Conservation (phyloP, 1,140 invertebrate species). For the Rhizoglyphus robini region DNA sequence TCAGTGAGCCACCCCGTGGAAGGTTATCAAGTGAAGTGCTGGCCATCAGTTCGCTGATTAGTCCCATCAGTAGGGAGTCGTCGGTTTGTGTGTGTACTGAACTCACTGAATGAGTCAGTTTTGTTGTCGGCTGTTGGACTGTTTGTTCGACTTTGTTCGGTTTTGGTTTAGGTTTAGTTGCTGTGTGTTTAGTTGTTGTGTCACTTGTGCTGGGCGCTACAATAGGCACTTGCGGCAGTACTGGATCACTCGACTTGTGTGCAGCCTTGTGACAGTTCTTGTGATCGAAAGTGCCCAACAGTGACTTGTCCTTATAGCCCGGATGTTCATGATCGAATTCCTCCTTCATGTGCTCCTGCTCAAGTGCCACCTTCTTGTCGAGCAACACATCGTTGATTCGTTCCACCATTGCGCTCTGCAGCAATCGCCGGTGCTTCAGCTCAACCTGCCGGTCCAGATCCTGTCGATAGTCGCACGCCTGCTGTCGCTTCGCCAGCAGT, state of each 20-base stretch:
- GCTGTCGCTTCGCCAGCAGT: not conserved
- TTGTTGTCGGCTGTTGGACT: too few relatives aligned
- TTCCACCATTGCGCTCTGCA: not conserved
- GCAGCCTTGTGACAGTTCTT: too few relatives aligned
- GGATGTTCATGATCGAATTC: conserved; percentile 8
- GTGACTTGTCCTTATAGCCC: too few relatives aligned
- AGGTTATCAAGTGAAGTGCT: too few relatives aligned
- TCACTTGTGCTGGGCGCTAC: too few relatives aligned
- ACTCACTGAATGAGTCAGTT: not conserved
- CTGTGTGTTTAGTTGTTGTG: too few relatives aligned
- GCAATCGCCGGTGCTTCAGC: not conserved
- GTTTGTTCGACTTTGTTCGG: too few relatives aligned
- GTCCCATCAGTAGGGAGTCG: not conserved
- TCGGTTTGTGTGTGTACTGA: conserved; percentile 1
- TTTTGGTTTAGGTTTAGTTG: too few relatives aligned
- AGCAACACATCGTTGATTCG: not conserved
- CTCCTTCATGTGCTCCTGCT: not conserved
- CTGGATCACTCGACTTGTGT: too few relatives aligned
- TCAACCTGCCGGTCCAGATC: not conserved
- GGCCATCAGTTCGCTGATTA: not conserved
- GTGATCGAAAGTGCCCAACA: too few relatives aligned
- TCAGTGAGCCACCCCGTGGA: too few relatives aligned
- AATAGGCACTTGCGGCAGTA: too few relatives aligned
- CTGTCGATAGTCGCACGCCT: not conserved
- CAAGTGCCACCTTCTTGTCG: not conserved